A percentile compares a stretch with the other conserved stretches of the same genome.
These are phyloP conservation scores for Paratilapia polleni DNA, from an alignment of 2,113 vertebrate genomes.

Conservation along the genomic window DNA sequence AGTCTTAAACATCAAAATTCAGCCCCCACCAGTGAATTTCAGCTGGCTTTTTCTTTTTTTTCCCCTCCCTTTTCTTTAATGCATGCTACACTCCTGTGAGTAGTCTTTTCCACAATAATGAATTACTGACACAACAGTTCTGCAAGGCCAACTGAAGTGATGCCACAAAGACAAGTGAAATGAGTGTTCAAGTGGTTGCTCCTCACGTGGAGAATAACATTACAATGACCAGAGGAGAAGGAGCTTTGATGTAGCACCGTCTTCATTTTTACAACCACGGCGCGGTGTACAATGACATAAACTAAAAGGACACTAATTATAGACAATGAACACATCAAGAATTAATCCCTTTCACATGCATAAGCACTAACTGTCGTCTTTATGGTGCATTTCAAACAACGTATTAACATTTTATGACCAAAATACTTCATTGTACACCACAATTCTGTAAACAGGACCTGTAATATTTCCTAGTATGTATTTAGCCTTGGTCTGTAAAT, in stretches of 20 bases:
- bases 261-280: constrained; percentile 23
- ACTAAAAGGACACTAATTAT: background rate
- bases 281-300: background rate
- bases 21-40: background rate
- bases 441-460: background rate
- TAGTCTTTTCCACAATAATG: constrained; percentile 3
- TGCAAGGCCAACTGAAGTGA: constrained; percentile 29
- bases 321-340: background rate
- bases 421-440: background rate
- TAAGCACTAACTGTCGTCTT: background rate
- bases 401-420: constrained; percentile 9
- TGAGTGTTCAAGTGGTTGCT: background rate
- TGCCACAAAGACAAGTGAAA: background rate
- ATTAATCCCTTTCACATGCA: background rate
- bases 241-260: background rate
- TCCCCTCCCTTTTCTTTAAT: background rate
- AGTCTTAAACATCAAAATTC: background rate
- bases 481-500: background rate
- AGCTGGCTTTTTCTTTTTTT: background rate
- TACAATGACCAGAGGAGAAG: constrained; percentile 24
- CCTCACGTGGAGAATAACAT: background rate
- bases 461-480: background rate
- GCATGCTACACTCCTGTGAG: background rate
- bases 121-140: constrained; percentile 24
- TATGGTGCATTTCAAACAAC: background rate